Base-by-base conservation (phyloP, 2,113 vertebrate species). In the Leucosticte australis region DNA sequence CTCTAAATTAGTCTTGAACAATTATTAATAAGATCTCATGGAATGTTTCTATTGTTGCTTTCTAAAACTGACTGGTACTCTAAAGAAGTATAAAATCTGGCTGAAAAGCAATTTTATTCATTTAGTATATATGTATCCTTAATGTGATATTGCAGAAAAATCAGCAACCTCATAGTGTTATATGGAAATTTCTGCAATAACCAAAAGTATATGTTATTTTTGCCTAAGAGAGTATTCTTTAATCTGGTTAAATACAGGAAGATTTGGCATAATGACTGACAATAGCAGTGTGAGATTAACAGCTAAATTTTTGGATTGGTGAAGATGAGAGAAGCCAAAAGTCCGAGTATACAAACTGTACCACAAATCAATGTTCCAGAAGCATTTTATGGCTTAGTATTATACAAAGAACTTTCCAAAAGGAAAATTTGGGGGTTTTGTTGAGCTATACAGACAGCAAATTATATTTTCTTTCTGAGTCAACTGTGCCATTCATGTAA, bases 1-100 rank as follows among this genome's bases (percentile, higher is more conserved):
- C 79, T 91, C 47, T 87, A 89, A 87, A 87, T 92, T 89, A 80
- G n/a, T 81, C 56, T 77, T 83, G 59, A 87, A 55, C 31, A 89
- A 65, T 93, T 90, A 84, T 70, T 77, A 88, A 65, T 65, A 92
- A 64, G 37, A 86, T 78, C 50, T 84, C 62, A 60, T 57, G 19
- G 24, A 92, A 64, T n/a, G 8, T 91, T 96, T 76, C 42, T 42
- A 42, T 33, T 80, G 53, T 52, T 62, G 35, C 11, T 74, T 85
- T 92, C 59, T 90, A 74, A 78, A 90, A 68, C 37, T 75, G 67
- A 62, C 50, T 35, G 12, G 3, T 73, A 47, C 17, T 52, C 12
- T 50, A 30, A 79, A 49, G 44, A 93, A 78, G 5, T 28, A 5
- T 26, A 78, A 47, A 53, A 15, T 59, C 44, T 64, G 81, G 10